Base-by-base conservation (phyloP, 1,140 invertebrate species). In the Micrasema longulum region DNA sequence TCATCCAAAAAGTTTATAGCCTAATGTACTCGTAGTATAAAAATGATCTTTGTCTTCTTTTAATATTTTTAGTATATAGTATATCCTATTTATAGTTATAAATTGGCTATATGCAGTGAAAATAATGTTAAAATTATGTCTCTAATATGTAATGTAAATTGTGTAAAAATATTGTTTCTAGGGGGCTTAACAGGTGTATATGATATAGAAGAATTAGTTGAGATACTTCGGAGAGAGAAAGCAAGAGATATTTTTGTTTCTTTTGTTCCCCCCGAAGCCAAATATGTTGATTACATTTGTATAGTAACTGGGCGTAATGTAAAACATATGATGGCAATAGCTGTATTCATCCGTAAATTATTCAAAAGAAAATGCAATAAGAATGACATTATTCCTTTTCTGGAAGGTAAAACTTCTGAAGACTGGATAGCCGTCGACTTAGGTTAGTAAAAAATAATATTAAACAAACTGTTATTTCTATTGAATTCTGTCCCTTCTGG, bases 381-480 rank as follows among this genome's bases (percentile, higher is more conserved):
- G 62, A 83, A 77, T 43, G 95, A 97, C 81, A 72, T 80, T 20
- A 84, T 93, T 75, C 91, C 95, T 1, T 88, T 85, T 76, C 87
- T 96, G 73, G 94, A 96, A 86, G 95, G 95, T 20, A 85, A 90
- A 79, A 83, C 88, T 62, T 90, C 88, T 48, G 84, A 87, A 41
- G 90, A 95, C 74, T 98, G 96, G 96, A 88, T 95, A 76, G 95
- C 95, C 36, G 78, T 98, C 78, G 96, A 98, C 88, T 87, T 98
- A 85, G 93, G 94, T 95, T 82, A 67, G 64, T 72, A 35, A 22
- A n/a, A n/a, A n/a, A n/a, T n/a, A n/a, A n/a, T n/a, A n/a, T n/a
- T n/a, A n/a, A n/a, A n/a, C n/a, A n/a, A n/a, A n/a, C n/a, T n/a
- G n/a, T n/a, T n/a, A n/a, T n/a, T n/a, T n/a, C n/a, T n/a, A n/a